phyloP scores from a whole-genome alignment of 2,888 invertebrate species.

The Chrysolina haemoptera region DNA sequence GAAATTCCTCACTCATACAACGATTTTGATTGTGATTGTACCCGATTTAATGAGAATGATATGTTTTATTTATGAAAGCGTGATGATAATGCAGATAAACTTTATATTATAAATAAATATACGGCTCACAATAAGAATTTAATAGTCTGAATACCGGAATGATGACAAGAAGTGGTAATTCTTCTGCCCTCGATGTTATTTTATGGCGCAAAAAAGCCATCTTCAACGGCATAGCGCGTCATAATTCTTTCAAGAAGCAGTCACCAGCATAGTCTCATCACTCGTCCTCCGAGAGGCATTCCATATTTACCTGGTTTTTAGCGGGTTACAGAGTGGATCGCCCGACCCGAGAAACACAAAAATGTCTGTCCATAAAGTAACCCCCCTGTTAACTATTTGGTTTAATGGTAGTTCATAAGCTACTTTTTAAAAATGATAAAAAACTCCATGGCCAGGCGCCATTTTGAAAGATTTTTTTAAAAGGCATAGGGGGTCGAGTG shows the following conservation, averaged over 20 bases:
- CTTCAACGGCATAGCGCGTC: slow-evolving; percentile 61
- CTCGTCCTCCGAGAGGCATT: slow-evolving; percentile 38
- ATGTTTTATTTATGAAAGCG: slow-evolving; percentile 52
- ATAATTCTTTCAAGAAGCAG: slow-evolving; percentile 55
- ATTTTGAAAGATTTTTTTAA: no score
- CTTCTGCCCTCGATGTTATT: slow-evolving; percentile 61
- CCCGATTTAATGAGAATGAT: slow-evolving; percentile 40
- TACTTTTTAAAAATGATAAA: no score
- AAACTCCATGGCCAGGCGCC: no score
- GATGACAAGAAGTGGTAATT: slow-evolving; percentile 63
- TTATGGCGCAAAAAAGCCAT: slow-evolving; percentile 62
- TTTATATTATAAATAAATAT: slow-evolving; percentile 40
- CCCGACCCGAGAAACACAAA: not conserved
- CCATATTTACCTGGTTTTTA: slow-evolving; percentile 38
- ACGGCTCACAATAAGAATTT: slow-evolving; percentile 57
- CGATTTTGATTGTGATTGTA: slow-evolving; percentile 29
- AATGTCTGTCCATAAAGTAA: no score
- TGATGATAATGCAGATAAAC: slow-evolving; percentile 44
- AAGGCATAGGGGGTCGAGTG: no score
- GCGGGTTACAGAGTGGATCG: slow-evolving; percentile 24
- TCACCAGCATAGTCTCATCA: slow-evolving; percentile 37
- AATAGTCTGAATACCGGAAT: slow-evolving; percentile 61
- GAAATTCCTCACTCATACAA: not conserved
- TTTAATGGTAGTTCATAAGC: no score
- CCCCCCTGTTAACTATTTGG: no score